phyloP scores from a whole-genome alignment of 2,797 vertebrate genomes.

The Crocodylus rhombifer region DNA sequence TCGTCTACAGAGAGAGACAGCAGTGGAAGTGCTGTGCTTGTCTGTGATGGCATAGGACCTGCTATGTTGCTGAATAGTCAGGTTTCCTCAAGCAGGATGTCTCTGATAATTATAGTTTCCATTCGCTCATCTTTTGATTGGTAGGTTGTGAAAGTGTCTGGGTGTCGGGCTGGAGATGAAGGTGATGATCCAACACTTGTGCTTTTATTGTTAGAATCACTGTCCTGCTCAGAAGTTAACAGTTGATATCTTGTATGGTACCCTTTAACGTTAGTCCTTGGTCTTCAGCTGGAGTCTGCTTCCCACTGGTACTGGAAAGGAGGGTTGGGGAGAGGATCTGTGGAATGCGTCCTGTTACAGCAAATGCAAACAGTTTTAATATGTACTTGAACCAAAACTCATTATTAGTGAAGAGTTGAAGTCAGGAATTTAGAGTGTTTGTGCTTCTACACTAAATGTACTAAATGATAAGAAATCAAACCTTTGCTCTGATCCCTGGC shows the following conservation, averaged over 20 bases:
- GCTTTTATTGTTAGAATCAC: fast-evolving
- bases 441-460: neutral
- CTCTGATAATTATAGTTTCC: neutral
- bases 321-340: neutral
- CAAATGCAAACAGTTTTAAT: neutral
- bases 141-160: neutral
- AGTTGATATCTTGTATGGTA: neutral
- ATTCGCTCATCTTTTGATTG: neutral
- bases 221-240: neutral
- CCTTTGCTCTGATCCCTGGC: neutral
- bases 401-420: neutral
- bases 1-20: neutral
- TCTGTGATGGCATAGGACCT: neutral
- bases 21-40: fast-evolving
- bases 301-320: neutral
- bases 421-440: neutral
- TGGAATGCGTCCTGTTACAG: neutral
- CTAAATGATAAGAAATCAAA: neutral
- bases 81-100: neutral
- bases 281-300: neutral
- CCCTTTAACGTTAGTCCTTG: neutral
- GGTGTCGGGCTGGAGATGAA: neutral
- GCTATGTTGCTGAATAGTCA: neutral
- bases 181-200: neutral
- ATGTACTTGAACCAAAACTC: neutral